These are phyloP conservation scores for Parnassius smintheus DNA, from an alignment of 2,888 invertebrate genomes.

Conservation along the genomic window DNA sequence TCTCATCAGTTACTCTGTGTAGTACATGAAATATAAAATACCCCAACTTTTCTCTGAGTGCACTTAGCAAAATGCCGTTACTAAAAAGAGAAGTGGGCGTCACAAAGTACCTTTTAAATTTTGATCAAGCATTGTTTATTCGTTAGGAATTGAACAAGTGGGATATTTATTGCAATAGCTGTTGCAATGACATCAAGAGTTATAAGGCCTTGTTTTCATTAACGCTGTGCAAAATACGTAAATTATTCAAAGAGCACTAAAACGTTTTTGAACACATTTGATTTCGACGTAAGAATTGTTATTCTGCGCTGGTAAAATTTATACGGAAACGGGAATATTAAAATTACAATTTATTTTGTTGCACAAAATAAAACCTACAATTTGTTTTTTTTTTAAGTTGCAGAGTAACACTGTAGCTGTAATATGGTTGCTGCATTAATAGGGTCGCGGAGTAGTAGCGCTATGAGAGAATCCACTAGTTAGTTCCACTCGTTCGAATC, in stretches of 20 bases:
- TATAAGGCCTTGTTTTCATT: neutral
- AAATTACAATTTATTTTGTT: too few relatives aligned
- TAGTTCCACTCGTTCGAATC: too few relatives aligned
- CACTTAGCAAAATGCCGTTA: conserved; percentile 20
- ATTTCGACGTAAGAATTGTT: neutral
- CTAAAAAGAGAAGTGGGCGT: conserved; percentile 7
- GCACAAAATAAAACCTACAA: too few relatives aligned
- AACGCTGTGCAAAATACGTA: conserved; percentile 1
- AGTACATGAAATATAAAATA: conserved; percentile 15
- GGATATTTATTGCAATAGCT: conserved; percentile 5
- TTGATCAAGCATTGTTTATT: conserved; percentile 21
- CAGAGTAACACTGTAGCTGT: too few relatives aligned
- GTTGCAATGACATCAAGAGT: neutral
- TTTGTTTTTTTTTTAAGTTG: too few relatives aligned
- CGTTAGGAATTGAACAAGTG: neutral
- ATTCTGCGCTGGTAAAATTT: neutral
- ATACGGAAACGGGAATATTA: too few relatives aligned
- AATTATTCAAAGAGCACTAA: conserved; percentile 8
- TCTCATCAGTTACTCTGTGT: conserved; percentile 4
- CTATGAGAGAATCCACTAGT: too few relatives aligned
- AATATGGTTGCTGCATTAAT: too few relatives aligned
- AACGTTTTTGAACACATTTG: conserved; percentile 17
- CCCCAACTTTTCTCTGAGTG: conserved; percentile 20
- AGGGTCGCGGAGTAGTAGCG: too few relatives aligned
- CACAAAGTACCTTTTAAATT: conserved; percentile 18